Evolutionary conservation across 2,113 vertebrate species (phyloP).

Genomic region (Halcyon senegalensis): DNA sequence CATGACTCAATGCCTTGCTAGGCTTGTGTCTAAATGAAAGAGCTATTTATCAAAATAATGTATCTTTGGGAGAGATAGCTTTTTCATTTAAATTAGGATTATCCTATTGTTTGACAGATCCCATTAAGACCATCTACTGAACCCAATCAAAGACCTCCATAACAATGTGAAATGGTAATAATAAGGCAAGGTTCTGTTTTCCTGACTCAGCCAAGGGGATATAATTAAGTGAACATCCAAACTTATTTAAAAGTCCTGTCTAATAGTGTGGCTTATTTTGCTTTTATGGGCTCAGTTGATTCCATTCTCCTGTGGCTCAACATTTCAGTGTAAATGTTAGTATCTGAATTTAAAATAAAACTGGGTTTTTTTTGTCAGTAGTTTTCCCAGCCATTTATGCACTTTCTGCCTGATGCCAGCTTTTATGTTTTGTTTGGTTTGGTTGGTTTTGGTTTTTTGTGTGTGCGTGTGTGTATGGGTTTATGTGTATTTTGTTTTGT

Average conservation of each 20-base stretch:
- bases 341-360: neutral
- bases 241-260: slow-evolving; percentile 17
- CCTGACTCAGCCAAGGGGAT: neutral
- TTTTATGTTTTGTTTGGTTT: neutral
- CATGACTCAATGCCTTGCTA: neutral
- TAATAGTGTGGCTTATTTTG: neutral
- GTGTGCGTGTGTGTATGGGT: no score
- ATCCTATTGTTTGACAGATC: slow-evolving; percentile 38
- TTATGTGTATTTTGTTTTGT: neutral
- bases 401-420: neutral
- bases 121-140: slow-evolving; percentile 37
- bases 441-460: no score
- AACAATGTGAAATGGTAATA: slow-evolving; percentile 2
- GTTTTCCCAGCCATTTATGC: neutral
- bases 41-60: neutral
- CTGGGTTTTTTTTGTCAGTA: neutral
- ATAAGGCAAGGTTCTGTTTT: slow-evolving; percentile 30
- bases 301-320: neutral
- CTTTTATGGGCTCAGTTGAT: slow-evolving; percentile 6
- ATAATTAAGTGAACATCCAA: slow-evolving; percentile 34
- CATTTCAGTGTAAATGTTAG: slow-evolving; percentile 4
- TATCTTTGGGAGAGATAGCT: slow-evolving; percentile 4
- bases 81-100: slow-evolving; percentile 44
- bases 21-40: neutral
- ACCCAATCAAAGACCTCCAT: slow-evolving; percentile 6